Evolutionary conservation across 1,140 invertebrate genomes (phyloP).

Genomic region (Armadillidium nasatum): DNA sequence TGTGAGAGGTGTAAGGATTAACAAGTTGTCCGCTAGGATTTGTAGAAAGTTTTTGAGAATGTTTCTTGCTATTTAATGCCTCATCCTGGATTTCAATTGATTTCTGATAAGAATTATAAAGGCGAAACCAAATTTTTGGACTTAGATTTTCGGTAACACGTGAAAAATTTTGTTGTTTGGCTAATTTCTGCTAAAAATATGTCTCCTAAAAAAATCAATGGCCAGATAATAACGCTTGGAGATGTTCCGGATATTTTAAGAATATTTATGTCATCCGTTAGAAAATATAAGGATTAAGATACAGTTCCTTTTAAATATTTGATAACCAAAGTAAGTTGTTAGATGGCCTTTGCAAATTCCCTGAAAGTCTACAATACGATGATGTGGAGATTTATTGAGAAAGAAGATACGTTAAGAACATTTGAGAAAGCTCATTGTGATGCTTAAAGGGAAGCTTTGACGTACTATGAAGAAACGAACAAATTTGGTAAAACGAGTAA

Average conservation of each 20-base stretch:
- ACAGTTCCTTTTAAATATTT: background rate
- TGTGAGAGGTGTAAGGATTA: background rate
- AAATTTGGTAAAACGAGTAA: background rate
- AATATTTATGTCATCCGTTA: background rate
- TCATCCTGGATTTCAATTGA: background rate
- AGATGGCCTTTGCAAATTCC: background rate
- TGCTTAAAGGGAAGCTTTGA: background rate
- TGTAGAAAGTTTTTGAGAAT: background rate
- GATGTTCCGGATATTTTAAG: background rate
- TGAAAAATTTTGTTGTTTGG: background rate
- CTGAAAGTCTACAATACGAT: background rate
- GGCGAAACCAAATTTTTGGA: background rate
- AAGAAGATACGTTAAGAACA: background rate
- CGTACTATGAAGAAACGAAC: background rate
- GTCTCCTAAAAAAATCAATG: slow-evolving; percentile 1
- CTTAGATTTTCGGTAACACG: background rate
- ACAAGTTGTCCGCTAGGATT: background rate
- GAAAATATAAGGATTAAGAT: background rate
- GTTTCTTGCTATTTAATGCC: background rate
- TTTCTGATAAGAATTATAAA: background rate
- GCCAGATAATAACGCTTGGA: background rate
- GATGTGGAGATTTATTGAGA: slow-evolving; percentile 3
- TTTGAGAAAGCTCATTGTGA: background rate
- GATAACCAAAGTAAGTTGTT: background rate
- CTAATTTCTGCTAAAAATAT: background rate